Evolutionary conservation across 2,113 vertebrate species (phyloP).

Genomic region (Amphilophus citrinellus): DNA sequence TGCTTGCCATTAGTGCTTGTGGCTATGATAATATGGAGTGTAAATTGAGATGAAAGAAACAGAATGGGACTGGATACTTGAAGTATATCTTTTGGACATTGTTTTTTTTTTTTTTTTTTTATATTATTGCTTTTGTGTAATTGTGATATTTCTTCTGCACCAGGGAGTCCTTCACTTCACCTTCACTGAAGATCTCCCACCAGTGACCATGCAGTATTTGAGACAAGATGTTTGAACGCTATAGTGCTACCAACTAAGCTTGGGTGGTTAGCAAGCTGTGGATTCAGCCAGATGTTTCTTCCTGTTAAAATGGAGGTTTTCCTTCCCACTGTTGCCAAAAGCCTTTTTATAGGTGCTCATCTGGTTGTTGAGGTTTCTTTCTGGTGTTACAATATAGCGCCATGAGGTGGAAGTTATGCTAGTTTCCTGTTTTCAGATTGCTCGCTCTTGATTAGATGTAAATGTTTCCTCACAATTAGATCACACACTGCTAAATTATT

Average conservation of each 20-base stretch:
- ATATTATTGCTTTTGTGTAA: neutral
- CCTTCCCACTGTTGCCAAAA: neutral
- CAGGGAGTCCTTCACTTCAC: too few species aligned
- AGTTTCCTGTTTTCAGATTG: neutral
- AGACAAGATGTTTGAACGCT: neutral
- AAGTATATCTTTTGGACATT: neutral
- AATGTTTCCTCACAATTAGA: neutral
- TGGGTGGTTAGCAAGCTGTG: neutral
- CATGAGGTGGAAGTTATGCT: fast-evolving
- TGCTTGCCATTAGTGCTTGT: neutral
- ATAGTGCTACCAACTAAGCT: neutral
- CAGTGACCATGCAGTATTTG: neutral
- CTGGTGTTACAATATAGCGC: neutral
- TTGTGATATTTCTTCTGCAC: neutral
- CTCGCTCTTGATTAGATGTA: neutral
- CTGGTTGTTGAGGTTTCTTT: neutral
- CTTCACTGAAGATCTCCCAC: neutral
- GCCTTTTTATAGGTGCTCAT: too few species aligned
- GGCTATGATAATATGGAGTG: neutral
- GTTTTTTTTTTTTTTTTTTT: neutral
- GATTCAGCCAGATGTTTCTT: neutral
- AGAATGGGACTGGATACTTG: neutral
- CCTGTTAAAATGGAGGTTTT: neutral
- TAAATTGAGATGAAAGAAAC: neutral
- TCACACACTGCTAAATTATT: neutral